These are phyloP conservation scores for Ophioninae sp. DNA, from an alignment of 2,888 invertebrate species.

Conservation along the genomic window DNA sequence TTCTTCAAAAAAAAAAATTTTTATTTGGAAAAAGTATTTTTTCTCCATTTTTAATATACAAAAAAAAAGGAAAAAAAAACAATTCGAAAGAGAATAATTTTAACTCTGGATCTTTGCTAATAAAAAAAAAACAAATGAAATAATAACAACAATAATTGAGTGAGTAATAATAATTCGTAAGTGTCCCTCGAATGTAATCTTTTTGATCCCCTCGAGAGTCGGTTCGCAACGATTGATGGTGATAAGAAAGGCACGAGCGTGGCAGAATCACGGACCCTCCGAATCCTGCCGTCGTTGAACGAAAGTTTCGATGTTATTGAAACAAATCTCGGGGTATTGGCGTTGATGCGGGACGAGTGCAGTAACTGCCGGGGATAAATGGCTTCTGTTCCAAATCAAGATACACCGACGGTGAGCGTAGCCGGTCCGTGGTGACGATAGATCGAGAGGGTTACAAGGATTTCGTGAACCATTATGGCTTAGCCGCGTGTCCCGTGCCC, in stretches of 20 bases:
- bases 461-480: slow-evolving; percentile 66
- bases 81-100: no score
- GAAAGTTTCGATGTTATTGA: slow-evolving; percentile 72
- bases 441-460: slow-evolving; percentile 68
- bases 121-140: no score
- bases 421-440: slow-evolving; percentile 48
- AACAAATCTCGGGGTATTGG: slow-evolving; percentile 74
- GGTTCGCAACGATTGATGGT: no score
- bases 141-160: no score
- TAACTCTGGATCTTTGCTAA: no score
- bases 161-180: no score
- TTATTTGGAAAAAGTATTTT: no score
- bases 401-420: not conserved
- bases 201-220: no score
- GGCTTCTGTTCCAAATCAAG: slow-evolving; percentile 34
- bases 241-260: slow-evolving; percentile 50
- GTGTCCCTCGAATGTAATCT: no score
- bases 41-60: no score
- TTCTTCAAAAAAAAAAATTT: no score
- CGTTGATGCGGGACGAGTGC: slow-evolving; percentile 64
- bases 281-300: slow-evolving; percentile 46
- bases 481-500: slow-evolving; percentile 71
- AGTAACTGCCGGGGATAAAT: slow-evolving; percentile 38
- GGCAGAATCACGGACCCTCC: slow-evolving; percentile 14
- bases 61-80: no score